Base-by-base conservation (phyloP, 2,797 vertebrate genomes). In the Coranthus polyacanthus region DNA sequence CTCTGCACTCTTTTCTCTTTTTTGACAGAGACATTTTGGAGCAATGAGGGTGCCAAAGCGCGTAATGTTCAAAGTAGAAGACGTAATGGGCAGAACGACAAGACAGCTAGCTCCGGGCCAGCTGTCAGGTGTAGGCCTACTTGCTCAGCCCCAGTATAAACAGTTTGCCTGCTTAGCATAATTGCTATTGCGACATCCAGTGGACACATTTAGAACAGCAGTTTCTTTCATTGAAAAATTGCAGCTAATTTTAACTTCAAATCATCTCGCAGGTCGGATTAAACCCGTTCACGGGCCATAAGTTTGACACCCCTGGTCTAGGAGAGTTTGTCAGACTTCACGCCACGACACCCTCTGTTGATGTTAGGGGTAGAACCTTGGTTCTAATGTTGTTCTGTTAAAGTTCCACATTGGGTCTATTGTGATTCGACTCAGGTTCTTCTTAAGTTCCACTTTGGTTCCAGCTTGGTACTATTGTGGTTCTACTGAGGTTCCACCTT, bases 201-300 rank as follows among this genome's bases (percentile, higher is more conserved):
- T 18, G 42, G 42, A 44, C 42, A 44, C 13, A 44, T 44, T 44
- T 44, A 44, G 42, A 44, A 44, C 42, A 44, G 42, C 42, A 44
- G 42, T 44, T 44, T 44, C 42, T 44, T 44, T 44, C 42, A 16
- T 44, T 44, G 17, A 44, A 44, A 44, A 44, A 11, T 44, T 44
- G 42, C 42, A 44, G 15, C 42, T 44, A 7, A 16, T 18, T 18
- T 44, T 16, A 8, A 44, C 16, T 3, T 44, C 13, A 44, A 18
- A 44, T 44, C 17, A 44, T 44, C 42, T 44, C 17, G 10, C 42
- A 16, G 42, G 42, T 10, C 38, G 38, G 38, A 41, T 41, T 41
- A 41, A 41, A 41, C 38, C 42, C 16, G 42, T 44, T n/a, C n/a
- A n/a, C n/a, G n/a, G n/a, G n/a, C n/a, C n/a, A n/a, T n/a, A 44